Percentiles rank a stretch among this genome's conserved stretches.
Evolutionary conservation across 2,888 invertebrate genomes (phyloP).

Genomic region (Scrobipalpa costella): DNA sequence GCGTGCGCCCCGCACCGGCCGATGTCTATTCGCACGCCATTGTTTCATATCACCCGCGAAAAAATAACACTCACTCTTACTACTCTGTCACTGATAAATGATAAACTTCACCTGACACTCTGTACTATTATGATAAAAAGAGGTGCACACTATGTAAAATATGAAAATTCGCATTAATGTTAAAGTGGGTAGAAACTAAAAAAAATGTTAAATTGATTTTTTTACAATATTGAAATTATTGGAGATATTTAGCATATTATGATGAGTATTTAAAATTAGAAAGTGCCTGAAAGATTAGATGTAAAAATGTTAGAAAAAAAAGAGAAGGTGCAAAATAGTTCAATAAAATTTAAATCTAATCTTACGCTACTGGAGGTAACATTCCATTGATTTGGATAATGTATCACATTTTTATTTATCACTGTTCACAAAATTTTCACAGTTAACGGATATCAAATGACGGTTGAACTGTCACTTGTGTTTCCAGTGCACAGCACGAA

Average conservation of each 20-base stretch:
- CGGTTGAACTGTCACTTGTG: slow-evolving; percentile 68
- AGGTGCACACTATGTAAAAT: no score
- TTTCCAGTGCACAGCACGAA: slow-evolving; percentile 72
- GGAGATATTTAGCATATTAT: background rate
- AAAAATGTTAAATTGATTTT: background rate
- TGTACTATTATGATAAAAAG: no score
- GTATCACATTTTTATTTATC: slow-evolving; percentile 70
- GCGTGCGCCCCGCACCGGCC: slow-evolving; percentile 7
- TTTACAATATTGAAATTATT: background rate
- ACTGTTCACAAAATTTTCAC: slow-evolving; percentile 72
- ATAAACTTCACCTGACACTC: slow-evolving; percentile 11
- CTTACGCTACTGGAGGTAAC: slow-evolving; percentile 70
- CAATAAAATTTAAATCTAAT: slow-evolving; percentile 57
- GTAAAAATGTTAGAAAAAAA: slow-evolving; percentile 54
- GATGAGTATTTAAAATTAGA: background rate
- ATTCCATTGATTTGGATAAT: slow-evolving; percentile 66
- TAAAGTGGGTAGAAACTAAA: no score
- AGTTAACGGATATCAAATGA: slow-evolving; percentile 54
- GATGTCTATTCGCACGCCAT: background rate
- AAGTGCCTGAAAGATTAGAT: slow-evolving; percentile 28
- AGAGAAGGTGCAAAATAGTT: slow-evolving; percentile 42
- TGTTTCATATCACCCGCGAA: slow-evolving; percentile 5
- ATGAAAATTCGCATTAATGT: no score
- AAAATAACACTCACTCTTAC: slow-evolving; percentile 8
- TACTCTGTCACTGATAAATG: slow-evolving; percentile 22